Evolutionary conservation across 23 tunicate species (phyloP), one percentile per base, ranked within the genome.

Genomic region (Phallusia fumigata): DNA sequence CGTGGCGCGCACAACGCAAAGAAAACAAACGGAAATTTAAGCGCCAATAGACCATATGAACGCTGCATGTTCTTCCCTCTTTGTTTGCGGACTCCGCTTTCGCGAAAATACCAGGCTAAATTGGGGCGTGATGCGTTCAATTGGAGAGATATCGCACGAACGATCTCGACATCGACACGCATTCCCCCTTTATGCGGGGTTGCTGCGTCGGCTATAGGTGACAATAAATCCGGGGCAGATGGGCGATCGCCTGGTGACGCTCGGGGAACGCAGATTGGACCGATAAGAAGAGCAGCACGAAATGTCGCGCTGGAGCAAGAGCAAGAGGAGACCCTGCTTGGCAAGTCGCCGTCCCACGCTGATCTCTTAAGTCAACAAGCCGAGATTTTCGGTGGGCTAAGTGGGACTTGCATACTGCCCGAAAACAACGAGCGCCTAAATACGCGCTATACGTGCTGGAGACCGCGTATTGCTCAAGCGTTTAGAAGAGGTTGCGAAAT

Each of bases 321-420:
- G 47, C 47, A 40, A 40, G 10, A n/a, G n/a, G n/a, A 40, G 10
- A 40, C 47, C 10, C 47, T 40, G 47, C 69, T 13, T 24, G 28
- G 28, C 28, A 22, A 22, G 26, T 24, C 69, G 11, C 69, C 69
- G 26, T 58, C 69, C 69, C 69, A 21, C 69, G 69, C 69, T 58
- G 77, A 74, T 74, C 77, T 33, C 77, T 74, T 74, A 74, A 74
- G 45, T 74, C 77, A 74, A 74, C 77, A 74, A 74, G 45, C 77
- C 77, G 45, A 74, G 77, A 58, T 58, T 58, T 58, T 24, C 5
- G 69, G 69, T 24, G 69, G 69, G 26, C 18, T 58, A 58, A 58
- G 69, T 58, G 69, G 69, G 28, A 16, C 69, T 24, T 40, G 69
- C 26, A 58, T 13, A 24, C 69, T 6, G 16, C 28, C 28, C 28